These are phyloP conservation scores for Corvus moneduloides DNA, from an alignment of 2,113 vertebrate genomes.

Conservation along the genomic window DNA sequence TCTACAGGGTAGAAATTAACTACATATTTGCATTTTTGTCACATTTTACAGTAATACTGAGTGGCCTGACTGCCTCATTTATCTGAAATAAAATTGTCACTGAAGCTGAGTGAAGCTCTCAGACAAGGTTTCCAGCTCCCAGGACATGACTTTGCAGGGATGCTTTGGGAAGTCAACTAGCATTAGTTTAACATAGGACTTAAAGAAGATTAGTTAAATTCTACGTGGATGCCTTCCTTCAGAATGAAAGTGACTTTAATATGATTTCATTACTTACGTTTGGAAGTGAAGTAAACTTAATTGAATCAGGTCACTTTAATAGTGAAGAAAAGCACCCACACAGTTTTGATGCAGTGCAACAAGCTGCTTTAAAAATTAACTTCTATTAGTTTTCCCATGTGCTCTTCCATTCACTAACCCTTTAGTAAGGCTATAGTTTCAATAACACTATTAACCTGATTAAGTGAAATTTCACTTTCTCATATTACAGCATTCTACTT, in stretches of 20 bases:
- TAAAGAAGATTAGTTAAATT: background rate
- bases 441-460: background rate
- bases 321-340: background rate
- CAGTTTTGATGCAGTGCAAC: background rate
- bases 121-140: background rate
- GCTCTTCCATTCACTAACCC: background rate
- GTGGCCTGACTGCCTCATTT: background rate
- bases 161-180: background rate
- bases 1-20: slow-evolving; percentile 9
- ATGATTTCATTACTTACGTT: background rate
- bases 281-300: background rate
- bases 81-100: background rate
- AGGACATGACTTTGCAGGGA: background rate
- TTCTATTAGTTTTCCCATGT: background rate
- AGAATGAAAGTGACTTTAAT: slow-evolving; percentile 15
- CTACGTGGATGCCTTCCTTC: background rate
- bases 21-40: slow-evolving; percentile 7
- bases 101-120: background rate
- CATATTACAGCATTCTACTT: background rate
- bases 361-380: background rate
- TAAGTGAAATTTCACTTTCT: background rate
- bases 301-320: background rate
- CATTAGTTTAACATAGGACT: background rate
- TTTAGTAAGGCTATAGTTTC: background rate
- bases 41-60: background rate